phyloP scores from a whole-genome alignment of 2,888 invertebrate genomes.

The Apamea crenata region DNA sequence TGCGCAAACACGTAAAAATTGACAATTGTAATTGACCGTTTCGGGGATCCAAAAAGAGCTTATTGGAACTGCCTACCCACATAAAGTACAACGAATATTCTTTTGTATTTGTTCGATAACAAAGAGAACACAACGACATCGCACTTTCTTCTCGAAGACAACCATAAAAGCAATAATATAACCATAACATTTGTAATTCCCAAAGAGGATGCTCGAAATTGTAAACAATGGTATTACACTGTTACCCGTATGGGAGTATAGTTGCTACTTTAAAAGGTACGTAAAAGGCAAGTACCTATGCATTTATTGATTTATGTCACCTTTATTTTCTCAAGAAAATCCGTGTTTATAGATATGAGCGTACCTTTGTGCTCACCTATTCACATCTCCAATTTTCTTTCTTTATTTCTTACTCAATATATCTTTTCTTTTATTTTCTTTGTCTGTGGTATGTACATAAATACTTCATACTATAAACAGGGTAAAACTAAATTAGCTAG shows the following conservation, averaged over 20 bases:
- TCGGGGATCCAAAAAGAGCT: background rate
- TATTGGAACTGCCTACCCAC: background rate
- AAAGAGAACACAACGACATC: constrained; percentile 28
- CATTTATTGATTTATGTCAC: constrained; percentile 12
- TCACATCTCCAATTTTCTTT: background rate
- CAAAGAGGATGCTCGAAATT: constrained; percentile 42
- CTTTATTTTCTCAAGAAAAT: background rate
- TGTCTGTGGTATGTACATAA: no score
- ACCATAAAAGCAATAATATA: constrained; percentile 44
- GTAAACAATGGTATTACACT: constrained; percentile 41
- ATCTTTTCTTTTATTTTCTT: no score
- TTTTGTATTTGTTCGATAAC: constrained; percentile 35
- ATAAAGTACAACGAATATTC: background rate
- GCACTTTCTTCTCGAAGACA: constrained; percentile 28
- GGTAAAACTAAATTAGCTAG: no score
- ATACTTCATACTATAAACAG: no score
- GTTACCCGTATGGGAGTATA: constrained; percentile 6
- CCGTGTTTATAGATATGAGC: background rate
- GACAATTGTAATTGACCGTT: background rate
- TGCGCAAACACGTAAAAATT: background rate
- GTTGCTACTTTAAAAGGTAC: constrained; percentile 4
- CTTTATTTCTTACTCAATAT: no score
- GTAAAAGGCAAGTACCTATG: constrained; percentile 22
- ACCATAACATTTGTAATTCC: constrained; percentile 39
- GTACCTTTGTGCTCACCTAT: background rate